Evolutionary conservation across 2,888 invertebrate genomes (phyloP).

Genomic region (Xylota sylvarum): DNA sequence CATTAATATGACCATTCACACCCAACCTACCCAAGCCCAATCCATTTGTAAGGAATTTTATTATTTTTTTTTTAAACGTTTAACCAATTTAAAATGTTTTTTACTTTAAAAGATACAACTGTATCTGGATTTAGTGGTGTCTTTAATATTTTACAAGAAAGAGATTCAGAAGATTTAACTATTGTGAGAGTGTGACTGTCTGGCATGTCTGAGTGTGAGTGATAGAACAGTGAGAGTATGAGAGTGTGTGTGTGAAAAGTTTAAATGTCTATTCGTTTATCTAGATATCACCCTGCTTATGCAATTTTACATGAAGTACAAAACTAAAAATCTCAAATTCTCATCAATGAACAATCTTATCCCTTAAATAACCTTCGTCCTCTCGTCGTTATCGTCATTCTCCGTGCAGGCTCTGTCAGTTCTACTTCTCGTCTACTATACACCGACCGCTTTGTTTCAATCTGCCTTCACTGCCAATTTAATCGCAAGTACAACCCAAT

Average conservation of each 20-base stretch:
- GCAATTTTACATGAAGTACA: constrained; percentile 74
- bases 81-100: constrained; percentile 25
- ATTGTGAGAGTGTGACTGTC: constrained; percentile 9
- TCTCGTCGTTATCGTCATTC: constrained; percentile 6
- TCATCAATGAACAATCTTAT: constrained; percentile 71
- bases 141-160: background rate
- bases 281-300: constrained; percentile 83
- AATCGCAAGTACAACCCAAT: constrained; percentile 72
- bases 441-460: constrained; percentile 49
- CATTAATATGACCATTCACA: constrained; percentile 42
- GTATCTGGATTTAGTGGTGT: background rate
- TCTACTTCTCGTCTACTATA: constrained; percentile 41
- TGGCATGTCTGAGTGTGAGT: constrained; percentile 13
- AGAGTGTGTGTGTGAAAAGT: constrained; percentile 51
- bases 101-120: constrained; percentile 19
- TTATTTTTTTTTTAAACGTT: constrained; percentile 39
- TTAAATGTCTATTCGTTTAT: constrained; percentile 80
- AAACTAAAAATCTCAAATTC: constrained; percentile 76
- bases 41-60: constrained; percentile 25
- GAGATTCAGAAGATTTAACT: background rate
- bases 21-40: constrained; percentile 1
- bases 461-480: constrained; percentile 75
- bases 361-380: constrained; percentile 55
- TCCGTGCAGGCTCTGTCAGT: constrained; percentile 52
- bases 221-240: constrained; percentile 29